Percentiles rank a stretch among this genome's conserved stretches.
Conservation (phyloP, 2,113 vertebrate genomes). For the Albula glossodonta region DNA sequence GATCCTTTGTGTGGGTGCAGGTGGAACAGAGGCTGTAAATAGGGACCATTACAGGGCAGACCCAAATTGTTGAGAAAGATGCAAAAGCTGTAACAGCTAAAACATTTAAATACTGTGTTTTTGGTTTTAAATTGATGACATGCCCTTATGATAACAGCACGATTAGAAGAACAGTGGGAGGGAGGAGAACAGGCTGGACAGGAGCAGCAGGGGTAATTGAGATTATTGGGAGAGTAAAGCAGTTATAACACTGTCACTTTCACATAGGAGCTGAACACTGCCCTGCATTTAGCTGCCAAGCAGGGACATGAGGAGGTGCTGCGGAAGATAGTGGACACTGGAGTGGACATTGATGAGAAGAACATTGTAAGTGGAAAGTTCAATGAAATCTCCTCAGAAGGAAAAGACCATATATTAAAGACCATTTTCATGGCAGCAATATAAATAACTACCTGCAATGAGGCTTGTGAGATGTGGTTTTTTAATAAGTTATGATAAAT, state of each 20-base stretch:
- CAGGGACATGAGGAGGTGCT: slow-evolving; percentile 73
- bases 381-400: neutral
- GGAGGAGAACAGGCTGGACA: neutral
- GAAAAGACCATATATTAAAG: no score
- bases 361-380: slow-evolving; percentile 70
- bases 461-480: no score
- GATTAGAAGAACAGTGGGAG: neutral
- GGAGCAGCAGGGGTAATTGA: neutral
- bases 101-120: neutral
- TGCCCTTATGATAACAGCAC: neutral
- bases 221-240: neutral
- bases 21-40: neutral
- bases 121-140: neutral
- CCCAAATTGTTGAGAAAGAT: no score
- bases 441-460: no score
- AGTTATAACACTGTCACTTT: neutral
- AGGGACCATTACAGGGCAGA: neutral
- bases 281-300: slow-evolving; percentile 78
- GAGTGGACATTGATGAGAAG: slow-evolving; percentile 70
- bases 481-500: no score
- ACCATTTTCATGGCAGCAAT: no score
- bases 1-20: neutral
- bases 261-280: slow-evolving; percentile 79
- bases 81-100: neutral
- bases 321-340: slow-evolving; percentile 71